phyloP scores from a whole-genome alignment of 2,113 vertebrate species.

The pig (Sus scrofa) region T2T-Sscrofa CM000819.6:91454501-91455000 shows the following conservation, averaged over 20 bases:
- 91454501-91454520: not conserved
- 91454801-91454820: no score
- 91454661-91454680: conserved; percentile 24
- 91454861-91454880: no score
- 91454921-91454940: no score
- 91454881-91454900: no score
- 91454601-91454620: not conserved
- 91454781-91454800: not conserved
- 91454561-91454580: conserved; percentile 1
- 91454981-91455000: no score
- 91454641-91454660: not conserved
- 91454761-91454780: conserved; percentile 34
- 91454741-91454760: conserved; percentile 39
- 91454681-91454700: conserved; percentile 55
- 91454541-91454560: not conserved
- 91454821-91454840: no score
- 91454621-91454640: not conserved
- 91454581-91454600: not conserved
- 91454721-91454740: not conserved
- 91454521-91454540: not conserved
- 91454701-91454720: conserved; percentile 2
- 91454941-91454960: no score
- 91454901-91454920: no score
- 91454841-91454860: no score
- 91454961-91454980: no score